These are phyloP conservation scores for Aricia artaxerxes DNA, from an alignment of 2,888 invertebrate genomes.

Conservation along the genomic window DNA sequence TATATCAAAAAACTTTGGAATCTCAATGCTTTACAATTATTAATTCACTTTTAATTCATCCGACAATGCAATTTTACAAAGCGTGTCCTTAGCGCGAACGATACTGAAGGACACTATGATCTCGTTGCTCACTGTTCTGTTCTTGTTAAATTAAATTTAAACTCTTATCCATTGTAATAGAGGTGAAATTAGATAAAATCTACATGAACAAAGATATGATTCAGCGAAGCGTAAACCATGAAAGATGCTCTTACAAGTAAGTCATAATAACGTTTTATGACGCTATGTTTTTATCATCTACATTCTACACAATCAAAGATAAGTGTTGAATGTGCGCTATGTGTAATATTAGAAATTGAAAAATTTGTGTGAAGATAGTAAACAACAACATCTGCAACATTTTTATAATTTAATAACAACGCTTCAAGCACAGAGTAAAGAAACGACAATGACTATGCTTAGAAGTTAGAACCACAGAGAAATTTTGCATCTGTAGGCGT, in stretches of 20 bases:
- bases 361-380: background rate
- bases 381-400: background rate
- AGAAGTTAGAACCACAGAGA: background rate
- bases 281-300: constrained; percentile 20
- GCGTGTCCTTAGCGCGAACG: constrained; percentile 63
- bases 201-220: constrained; percentile 58
- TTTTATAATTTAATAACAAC: background rate
- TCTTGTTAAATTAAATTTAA: constrained; percentile 34
- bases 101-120: constrained; percentile 71
- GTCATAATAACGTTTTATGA: constrained; percentile 33
- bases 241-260: constrained; percentile 46
- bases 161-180: constrained; percentile 43
- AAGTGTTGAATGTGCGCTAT: background rate
- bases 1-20: background rate
- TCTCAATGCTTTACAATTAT: background rate
- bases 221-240: constrained; percentile 74
- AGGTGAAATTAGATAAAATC: constrained; percentile 47
- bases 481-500: background rate
- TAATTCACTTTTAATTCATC: constrained; percentile 9
- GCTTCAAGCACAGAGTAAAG: background rate
- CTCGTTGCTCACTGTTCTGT: constrained; percentile 68
- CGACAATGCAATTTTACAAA: constrained; percentile 53
- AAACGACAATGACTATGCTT: background rate
- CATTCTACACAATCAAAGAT: constrained; percentile 13
- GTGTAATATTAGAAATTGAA: background rate